These are phyloP conservation scores for Catharus fuscescens DNA, from an alignment of 2,113 vertebrate genomes.

Conservation along the genomic window DNA sequence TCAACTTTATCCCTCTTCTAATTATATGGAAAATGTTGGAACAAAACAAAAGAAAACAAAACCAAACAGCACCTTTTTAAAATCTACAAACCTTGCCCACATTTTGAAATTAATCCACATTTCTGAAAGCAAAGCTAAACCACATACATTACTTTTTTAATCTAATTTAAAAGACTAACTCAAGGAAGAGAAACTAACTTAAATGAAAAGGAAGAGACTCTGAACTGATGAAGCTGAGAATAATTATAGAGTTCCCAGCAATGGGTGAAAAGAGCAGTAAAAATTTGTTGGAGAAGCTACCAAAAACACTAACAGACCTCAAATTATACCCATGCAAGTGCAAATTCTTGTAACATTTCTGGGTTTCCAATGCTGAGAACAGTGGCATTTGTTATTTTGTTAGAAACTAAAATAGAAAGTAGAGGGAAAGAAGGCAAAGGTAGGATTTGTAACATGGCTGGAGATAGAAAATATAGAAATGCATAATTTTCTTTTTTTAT, in stretches of 20 bases:
- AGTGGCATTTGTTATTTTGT: background rate
- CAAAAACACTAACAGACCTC: background rate
- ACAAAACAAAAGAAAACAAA: background rate
- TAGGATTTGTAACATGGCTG: background rate
- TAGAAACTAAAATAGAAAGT: background rate
- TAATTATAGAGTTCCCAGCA: background rate
- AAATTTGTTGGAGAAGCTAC: background rate
- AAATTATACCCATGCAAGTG: background rate
- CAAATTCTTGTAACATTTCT: background rate
- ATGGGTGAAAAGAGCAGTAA: background rate
- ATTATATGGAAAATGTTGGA: background rate
- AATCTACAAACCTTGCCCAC: background rate
- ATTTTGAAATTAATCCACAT: background rate
- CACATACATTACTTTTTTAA: background rate
- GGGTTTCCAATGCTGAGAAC: background rate
- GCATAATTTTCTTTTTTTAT: background rate
- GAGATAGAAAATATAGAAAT: background rate
- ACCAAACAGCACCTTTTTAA: background rate
- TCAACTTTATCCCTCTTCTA: background rate
- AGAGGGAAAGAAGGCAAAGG: background rate
- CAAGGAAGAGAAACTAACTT: background rate
- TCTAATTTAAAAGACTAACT: background rate
- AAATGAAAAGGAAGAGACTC: background rate
- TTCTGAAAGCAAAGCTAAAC: background rate
- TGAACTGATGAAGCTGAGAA: background rate